phyloP scores from a whole-genome alignment of 2,113 vertebrate genomes.

The Cebus imitator region DNA sequence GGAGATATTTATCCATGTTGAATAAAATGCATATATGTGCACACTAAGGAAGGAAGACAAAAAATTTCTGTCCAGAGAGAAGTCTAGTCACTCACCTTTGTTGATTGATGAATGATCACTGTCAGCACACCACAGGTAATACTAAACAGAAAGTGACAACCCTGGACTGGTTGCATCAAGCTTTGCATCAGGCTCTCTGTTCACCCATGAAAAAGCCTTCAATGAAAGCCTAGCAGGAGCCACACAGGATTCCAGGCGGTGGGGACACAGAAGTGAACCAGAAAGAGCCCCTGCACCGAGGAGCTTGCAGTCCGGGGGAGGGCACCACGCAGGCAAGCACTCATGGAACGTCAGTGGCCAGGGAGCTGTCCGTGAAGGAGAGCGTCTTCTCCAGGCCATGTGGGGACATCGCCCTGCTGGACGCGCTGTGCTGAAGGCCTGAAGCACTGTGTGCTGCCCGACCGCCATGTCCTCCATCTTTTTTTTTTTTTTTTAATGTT shows the following conservation, averaged over 20 bases:
- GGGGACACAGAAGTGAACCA: not conserved
- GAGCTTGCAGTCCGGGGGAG: too few species aligned
- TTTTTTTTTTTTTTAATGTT: too few species aligned
- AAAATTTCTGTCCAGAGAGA: not conserved
- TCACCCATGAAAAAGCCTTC: not conserved
- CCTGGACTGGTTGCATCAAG: too few species aligned
- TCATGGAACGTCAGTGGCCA: not conserved
- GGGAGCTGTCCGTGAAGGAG: rapidly evolving
- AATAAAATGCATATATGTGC: too few species aligned
- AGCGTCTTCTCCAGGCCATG: rapidly evolving
- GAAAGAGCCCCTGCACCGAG: rapidly evolving
- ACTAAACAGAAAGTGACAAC: not conserved
- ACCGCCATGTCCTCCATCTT: too few species aligned
- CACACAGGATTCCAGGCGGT: rapidly evolving
- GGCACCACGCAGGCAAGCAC: too few species aligned
- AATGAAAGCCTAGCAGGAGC: not conserved
- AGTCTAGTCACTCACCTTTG: rapidly evolving
- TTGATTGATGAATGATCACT: rapidly evolving
- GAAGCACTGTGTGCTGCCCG: rapidly evolving
- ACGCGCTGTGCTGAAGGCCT: not conserved
- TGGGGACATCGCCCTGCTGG: not conserved
- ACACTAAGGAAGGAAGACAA: not conserved
- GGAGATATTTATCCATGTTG: not conserved
- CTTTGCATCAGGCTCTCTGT: not conserved
- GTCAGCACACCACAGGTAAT: not conserved